Conservation (phyloP, 2,113 vertebrate genomes). For the Seriola rivoliana region DNA sequence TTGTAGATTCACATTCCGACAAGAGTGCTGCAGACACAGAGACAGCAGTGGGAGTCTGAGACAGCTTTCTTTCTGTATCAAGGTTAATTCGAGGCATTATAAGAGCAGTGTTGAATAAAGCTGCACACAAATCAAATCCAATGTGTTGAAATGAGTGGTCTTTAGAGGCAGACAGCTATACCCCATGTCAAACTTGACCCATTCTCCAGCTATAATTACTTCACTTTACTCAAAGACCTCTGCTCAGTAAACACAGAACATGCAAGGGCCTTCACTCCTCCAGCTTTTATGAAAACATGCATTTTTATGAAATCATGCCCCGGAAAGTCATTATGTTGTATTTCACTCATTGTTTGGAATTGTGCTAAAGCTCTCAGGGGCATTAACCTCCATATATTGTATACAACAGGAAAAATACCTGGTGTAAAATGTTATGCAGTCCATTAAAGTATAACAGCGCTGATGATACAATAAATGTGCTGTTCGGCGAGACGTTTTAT, state of each 20-base stretch:
- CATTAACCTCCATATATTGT: background rate
- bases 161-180: slow-evolving; percentile 35
- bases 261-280: background rate
- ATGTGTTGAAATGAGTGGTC: slow-evolving; percentile 41
- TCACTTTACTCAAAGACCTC: slow-evolving; percentile 23
- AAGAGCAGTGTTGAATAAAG: slow-evolving; percentile 26
- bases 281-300: slow-evolving; percentile 36
- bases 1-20: slow-evolving; percentile 37
- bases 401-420: slow-evolving; percentile 4
- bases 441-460: background rate
- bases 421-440: background rate
- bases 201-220: slow-evolving; percentile 52
- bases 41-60: slow-evolving; percentile 2
- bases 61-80: slow-evolving; percentile 12
- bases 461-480: background rate
- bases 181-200: slow-evolving; percentile 42
- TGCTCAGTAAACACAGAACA: background rate
- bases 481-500: slow-evolving; percentile 4
- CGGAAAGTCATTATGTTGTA: slow-evolving; percentile 9
- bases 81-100: slow-evolving; percentile 46
- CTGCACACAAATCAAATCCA: slow-evolving; percentile 35
- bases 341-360: background rate
- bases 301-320: slow-evolving; percentile 12
- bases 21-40: slow-evolving; percentile 12
- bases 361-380: background rate